A percentile compares a stretch with the other conserved stretches of the same genome.
phyloP scores from a whole-genome alignment of 1,140 invertebrate species.

The Magallana angulata region DNA sequence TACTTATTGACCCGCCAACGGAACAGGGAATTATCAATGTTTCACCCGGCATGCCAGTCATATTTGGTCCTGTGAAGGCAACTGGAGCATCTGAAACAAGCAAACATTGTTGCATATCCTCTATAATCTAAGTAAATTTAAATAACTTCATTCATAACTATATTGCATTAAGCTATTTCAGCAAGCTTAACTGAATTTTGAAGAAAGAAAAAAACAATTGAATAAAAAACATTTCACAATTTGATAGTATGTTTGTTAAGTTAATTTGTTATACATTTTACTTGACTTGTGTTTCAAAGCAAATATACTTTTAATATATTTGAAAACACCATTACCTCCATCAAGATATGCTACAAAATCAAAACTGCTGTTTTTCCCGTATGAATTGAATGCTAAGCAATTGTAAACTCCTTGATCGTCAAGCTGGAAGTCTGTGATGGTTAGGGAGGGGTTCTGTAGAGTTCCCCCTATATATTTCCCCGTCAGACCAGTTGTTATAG shows the following conservation, averaged over 20 bases:
- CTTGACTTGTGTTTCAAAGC: no score
- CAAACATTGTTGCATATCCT: no score
- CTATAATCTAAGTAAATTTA: no score
- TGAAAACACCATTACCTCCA: neutral
- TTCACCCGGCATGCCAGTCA: neutral
- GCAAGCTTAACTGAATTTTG: no score
- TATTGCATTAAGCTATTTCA: no score
- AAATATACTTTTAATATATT: no score
- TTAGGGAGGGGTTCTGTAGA: neutral
- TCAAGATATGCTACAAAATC: neutral
- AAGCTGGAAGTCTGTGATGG: neutral
- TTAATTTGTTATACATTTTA: no score
- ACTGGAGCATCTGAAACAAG: no score
- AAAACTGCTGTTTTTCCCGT: neutral
- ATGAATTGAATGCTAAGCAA: neutral
- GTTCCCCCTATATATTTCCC: neutral
- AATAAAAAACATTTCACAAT: no score
- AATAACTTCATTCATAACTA: no score
- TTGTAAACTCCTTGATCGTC: neutral
- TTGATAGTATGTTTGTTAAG: no score
- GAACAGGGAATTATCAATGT: neutral
- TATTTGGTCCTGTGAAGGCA: neutral
- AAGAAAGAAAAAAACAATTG: no score
- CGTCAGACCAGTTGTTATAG: neutral
- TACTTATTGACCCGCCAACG: neutral